Conservation (phyloP, 1,140 invertebrate species). For the Dendroctonus ponderosae region DNA sequence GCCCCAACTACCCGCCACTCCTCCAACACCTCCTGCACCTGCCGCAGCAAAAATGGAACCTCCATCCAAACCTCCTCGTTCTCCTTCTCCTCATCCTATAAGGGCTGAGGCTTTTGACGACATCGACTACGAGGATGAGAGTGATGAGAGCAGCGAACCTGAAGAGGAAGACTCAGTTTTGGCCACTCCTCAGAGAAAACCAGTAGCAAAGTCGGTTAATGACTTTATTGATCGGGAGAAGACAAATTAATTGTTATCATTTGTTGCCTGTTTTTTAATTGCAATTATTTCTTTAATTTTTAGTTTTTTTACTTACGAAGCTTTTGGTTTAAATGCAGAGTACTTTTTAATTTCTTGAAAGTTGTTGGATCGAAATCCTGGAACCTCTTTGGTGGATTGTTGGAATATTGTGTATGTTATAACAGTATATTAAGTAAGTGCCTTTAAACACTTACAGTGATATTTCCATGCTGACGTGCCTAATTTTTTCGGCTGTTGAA, state of each 20-base stretch:
- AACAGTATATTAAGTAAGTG: too few relatives aligned
- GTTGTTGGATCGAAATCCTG: too few relatives aligned
- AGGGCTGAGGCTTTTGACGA: slow-evolving; percentile 42
- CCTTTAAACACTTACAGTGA: too few relatives aligned
- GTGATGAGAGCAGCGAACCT: slow-evolving; percentile 40
- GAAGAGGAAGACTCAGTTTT: slow-evolving; percentile 45
- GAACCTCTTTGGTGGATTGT: too few relatives aligned
- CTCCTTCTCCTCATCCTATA: slow-evolving; percentile 46
- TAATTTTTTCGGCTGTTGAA: too few relatives aligned
- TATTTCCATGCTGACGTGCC: too few relatives aligned
- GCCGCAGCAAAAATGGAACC: slow-evolving; percentile 33
- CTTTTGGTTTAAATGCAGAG: too few relatives aligned
- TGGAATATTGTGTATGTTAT: too few relatives aligned
- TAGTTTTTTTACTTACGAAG: background rate
- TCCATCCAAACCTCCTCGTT: slow-evolving; percentile 43
- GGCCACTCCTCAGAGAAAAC: slow-evolving; percentile 31
- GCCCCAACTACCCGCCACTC: slow-evolving; percentile 19
- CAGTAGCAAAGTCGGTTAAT: slow-evolving; percentile 34
- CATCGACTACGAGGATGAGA: slow-evolving; percentile 43
- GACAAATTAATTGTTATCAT: slow-evolving; percentile 11
- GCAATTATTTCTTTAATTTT: slow-evolving; percentile 1
- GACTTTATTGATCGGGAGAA: slow-evolving; percentile 38
- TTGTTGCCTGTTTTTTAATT: slow-evolving; percentile 15
- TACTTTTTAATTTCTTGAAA: too few relatives aligned
- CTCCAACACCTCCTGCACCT: slow-evolving; percentile 7